Percentiles rank a stretch among this genome's conserved stretches.
Conservation (phyloP, 2,797 vertebrate genomes). For the Malurus leucopterus region DNA sequence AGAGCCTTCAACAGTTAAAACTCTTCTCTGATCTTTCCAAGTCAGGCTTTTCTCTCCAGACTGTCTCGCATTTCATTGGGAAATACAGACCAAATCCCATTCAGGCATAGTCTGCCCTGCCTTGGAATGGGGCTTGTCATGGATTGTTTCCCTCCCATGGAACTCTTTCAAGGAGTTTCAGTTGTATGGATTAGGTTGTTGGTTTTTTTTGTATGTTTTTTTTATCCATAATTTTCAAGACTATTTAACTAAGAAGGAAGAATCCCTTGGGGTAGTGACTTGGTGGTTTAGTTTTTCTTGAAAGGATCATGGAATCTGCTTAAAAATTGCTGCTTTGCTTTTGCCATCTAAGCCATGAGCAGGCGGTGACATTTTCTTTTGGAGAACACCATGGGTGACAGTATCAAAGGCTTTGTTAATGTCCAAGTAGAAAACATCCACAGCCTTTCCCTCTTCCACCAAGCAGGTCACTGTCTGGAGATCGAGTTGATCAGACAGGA, state of each 20-base stretch:
- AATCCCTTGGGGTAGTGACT: not conserved
- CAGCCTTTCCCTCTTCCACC: not conserved
- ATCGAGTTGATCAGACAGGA: not conserved
- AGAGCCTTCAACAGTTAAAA: not conserved
- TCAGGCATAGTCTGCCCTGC: not conserved
- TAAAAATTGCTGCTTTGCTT: not conserved
- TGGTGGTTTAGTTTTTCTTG: not conserved
- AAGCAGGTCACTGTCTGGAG: not conserved
- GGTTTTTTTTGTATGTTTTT: no score
- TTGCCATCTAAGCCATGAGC: accelerated
- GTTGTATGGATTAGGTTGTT: not conserved
- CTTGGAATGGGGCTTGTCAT: not conserved
- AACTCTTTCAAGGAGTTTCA: not conserved
- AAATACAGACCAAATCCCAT: not conserved
- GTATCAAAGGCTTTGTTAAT: not conserved
- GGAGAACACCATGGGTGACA: not conserved
- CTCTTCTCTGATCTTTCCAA: not conserved
- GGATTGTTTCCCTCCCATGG: not conserved
- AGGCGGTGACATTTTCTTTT: not conserved
- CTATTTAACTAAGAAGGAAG: not conserved
- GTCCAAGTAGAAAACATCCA: not conserved
- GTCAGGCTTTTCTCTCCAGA: not conserved
- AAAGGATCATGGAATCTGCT: not conserved
- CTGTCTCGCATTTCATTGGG: not conserved
- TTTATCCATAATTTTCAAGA: not conserved